Base-by-base conservation (phyloP, 2,888 invertebrate species). In the Drosophila formosana region DNA sequence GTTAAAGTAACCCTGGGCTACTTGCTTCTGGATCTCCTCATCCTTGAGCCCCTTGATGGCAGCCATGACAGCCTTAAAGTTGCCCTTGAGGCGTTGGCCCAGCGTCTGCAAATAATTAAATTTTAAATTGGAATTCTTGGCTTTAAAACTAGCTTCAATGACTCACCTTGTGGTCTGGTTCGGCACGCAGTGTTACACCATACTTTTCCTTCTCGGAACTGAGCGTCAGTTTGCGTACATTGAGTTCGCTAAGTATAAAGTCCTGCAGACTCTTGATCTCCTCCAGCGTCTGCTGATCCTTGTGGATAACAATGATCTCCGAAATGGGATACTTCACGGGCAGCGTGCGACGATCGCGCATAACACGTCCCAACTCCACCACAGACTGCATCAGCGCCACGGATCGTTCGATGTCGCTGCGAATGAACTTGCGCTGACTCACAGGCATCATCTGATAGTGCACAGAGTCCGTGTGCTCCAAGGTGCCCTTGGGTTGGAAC, bases 261-360 rank as follows among this genome's bases (percentile, higher is more conserved):
- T 94, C 94, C 88, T 98, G 94, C 47, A 99, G 93, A 2, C 95
- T 95, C 65, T 95, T 93, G 0, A 99, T 94, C 84, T 98, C 97
- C 3, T 95, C 93, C 65, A 99, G 94, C 81, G 96, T 96, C 41
- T 95, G 93, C 13, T 94, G 92, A 86, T 98, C 96, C 78, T 97
- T 96, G 91, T 98, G 97, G 78, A 99, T 97, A 5, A 99, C 96
- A n/a, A 99, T 96, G 80, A 99, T 95, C 93, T 99, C 98, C 18
- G 97, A 97, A 70, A 99, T 93, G 0, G 99, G 99, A 93, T 99
- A 99, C 94, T 99, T 99, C 3, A 98, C 95, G 0, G 99, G 98
- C 71, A 99, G 94, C 3, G 98, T 98, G 91, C 97, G 97, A 49
- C 98, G 94, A 91, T 99, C 99, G 68, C 99, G 94, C 68, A 99